Evolutionary conservation across 2,797 vertebrate species (phyloP), one percentile per base, ranked within the genome.

Genomic region (Ciconia nigra): DNA sequence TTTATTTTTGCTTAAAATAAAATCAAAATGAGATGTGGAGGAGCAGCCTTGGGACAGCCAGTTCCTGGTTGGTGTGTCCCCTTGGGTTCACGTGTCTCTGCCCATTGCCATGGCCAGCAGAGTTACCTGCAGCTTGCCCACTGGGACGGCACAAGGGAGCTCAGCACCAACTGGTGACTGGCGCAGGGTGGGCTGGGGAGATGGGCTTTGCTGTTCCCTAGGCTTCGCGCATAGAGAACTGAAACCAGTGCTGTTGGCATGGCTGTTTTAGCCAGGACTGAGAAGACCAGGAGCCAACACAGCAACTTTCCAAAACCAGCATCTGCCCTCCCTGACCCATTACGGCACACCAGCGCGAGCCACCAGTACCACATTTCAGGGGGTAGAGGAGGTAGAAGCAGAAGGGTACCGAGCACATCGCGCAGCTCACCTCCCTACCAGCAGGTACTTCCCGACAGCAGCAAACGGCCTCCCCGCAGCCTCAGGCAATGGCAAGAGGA

Each of bases 401-500:
- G 73, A 66, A 28, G 41, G 33, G 62, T 44, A 31, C 88, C 10
- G 57, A 61, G 86, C 73, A 10, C 25, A 1, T 33, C 3, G 0
- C 4, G 0, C 25, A 28, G 72, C 83, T 55, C 87, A 73, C 13
- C 84, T 95, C 22, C 0, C 72, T 55, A 65, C 37, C 90, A 92
- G 86, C 96, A 55, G 70, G 95, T 97, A 55, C 82, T 31, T 90
- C 44, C 87, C 52, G 4, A 58, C 67, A 69, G 61, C 85, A 89
- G 92, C 80, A 88, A 82, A 57, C 20, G 2, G 92, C 83, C 91
- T 84, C 24, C 73, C 96, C 31, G 12, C 76, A 12, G 63, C 89
- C 94, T 52, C 31, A 62, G 82, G 90, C 18, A 19, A 41, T 42
- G 98, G 98, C 97, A 98, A 97, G 97, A 98, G 98, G 98, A 98